Evolutionary conservation across 2,888 invertebrate species (phyloP).

Genomic region (Cerastis rubricosa): DNA sequence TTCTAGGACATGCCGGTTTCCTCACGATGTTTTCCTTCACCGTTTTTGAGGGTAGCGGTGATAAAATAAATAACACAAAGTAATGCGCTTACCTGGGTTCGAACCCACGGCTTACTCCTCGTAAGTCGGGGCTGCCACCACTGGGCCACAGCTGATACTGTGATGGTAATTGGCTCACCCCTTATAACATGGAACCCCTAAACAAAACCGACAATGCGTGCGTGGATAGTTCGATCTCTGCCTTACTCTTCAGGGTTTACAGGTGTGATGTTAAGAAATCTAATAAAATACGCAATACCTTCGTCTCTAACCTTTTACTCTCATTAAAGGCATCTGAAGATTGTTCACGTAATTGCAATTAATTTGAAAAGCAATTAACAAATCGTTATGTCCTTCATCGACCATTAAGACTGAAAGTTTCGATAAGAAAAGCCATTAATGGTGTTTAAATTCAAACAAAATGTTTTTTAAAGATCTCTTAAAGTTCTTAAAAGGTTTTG

Average conservation of each 20-base stretch:
- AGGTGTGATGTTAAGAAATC: neutral
- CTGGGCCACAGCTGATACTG: too few species aligned
- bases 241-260: neutral
- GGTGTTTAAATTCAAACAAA: conserved; percentile 42
- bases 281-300: neutral
- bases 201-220: neutral
- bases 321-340: conserved; percentile 29
- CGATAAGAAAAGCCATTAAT: conserved; percentile 47
- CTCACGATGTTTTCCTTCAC: too few species aligned
- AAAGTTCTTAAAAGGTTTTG: conserved; percentile 32
- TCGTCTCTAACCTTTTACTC: neutral
- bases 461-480: conserved; percentile 33
- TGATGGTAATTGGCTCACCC: neutral
- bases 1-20: too few species aligned
- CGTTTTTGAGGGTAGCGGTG: too few species aligned
- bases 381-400: conserved; percentile 58
- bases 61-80: too few species aligned
- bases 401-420: conserved; percentile 50
- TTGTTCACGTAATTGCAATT: conserved; percentile 46
- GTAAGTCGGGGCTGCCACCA: too few species aligned
- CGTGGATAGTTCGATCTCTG: neutral
- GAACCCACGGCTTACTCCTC: too few species aligned
- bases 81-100: too few species aligned
- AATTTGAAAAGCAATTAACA: conserved; percentile 62
- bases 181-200: neutral